Conservation (phyloP, 2,113 vertebrate genomes). For the Choloepus hoffmanni region DNA sequence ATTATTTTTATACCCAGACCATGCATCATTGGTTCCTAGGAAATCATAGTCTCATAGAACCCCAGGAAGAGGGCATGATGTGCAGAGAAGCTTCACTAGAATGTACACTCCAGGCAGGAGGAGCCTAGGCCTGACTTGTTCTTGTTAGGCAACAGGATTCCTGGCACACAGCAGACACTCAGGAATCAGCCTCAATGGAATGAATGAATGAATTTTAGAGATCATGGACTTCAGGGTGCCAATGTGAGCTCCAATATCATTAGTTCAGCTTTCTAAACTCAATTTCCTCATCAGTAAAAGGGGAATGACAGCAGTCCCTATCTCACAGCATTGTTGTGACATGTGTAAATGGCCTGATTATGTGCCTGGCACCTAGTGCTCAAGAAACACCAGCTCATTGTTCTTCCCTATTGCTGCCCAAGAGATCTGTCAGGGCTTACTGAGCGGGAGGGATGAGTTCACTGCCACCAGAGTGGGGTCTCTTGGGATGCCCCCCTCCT, state of each 20-base stretch:
- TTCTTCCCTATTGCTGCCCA: background rate
- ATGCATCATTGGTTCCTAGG: background rate
- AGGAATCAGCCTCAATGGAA: too few species aligned
- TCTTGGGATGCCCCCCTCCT: background rate
- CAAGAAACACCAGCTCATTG: rapidly evolving
- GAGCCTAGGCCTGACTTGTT: rapidly evolving
- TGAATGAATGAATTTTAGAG: background rate
- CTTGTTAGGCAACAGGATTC: background rate
- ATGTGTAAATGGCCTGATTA: background rate
- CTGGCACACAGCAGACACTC: background rate
- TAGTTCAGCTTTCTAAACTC: background rate
- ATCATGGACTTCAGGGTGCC: background rate
- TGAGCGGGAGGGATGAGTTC: background rate
- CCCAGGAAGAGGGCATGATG: rapidly evolving
- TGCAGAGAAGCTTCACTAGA: background rate
- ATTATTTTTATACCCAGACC: background rate
- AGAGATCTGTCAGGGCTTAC: background rate
- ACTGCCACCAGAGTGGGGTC: background rate
- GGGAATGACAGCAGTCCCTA: too few species aligned
- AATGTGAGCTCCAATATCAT: background rate
- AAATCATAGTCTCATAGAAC: background rate
- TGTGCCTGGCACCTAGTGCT: background rate
- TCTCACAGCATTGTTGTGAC: rapidly evolving
- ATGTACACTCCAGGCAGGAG: background rate
- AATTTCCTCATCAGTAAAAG: background rate